Evolutionary conservation across 2,113 vertebrate species (phyloP), one percentile per base, ranked within the genome.

Genomic region (Nymphicus hollandicus): DNA sequence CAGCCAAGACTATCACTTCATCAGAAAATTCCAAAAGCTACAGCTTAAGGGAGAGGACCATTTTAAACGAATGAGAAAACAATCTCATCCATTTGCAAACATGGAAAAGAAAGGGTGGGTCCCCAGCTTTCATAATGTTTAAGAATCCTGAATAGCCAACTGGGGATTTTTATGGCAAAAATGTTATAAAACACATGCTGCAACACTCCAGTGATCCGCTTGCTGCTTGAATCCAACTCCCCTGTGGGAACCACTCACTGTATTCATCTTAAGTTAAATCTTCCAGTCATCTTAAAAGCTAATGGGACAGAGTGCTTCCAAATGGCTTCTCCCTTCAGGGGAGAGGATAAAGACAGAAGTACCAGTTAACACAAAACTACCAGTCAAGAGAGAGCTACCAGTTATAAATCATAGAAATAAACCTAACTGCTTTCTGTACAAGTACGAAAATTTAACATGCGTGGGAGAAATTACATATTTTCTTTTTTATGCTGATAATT

Each of bases 221-320:
- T 43, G 41, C 47, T 89, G 35, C 66, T 78, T 28, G 69, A 68
- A 27, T 56, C 25, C 8, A 27, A 7, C 7, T 68, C 39, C 60
- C 61, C 50, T 47, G 43, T 44, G 73, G 69, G 47, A 92, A 78
- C 9, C 9, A 41, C 63, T 83, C 1, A 1, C 33, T 76, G 14
- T 53, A 28, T 70, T 49, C 72, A 24, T 9, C 0, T 0, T 3
- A 85, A 72, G 29, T 71, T 85, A 68, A 82, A 91, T 61, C 80
- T 78, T 93, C 50, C 69, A 86, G 47, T 39, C 76, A 71, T 87
- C 47, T 86, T 63, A 71, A 88, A 90, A 94, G 76, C 63, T 94
- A 95, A 92, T 64, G 83, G 82, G 91, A 90, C 68, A 81, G 49
- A 90, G 60, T 27, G 58, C 37, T 94, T 88, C 55, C 64, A 92